A percentile compares a stretch with the other conserved stretches of the same genome.
These are phyloP conservation scores for Asobara japonica DNA, from an alignment of 1,140 invertebrate species.

Conservation along the genomic window DNA sequence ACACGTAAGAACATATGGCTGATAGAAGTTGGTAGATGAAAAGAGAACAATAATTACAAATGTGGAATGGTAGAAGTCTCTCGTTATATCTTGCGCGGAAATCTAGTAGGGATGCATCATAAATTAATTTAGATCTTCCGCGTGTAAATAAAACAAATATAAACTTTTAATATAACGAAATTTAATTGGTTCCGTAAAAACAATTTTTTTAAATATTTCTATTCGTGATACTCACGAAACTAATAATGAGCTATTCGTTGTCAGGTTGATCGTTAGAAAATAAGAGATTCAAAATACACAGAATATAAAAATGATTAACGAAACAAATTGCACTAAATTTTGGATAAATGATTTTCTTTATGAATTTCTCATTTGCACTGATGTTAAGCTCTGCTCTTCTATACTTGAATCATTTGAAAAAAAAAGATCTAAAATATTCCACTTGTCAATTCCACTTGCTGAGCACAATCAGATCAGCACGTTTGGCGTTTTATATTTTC, in stretches of 20 bases:
- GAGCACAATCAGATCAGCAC: constrained; percentile 8
- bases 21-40: not conserved
- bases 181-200: not conserved
- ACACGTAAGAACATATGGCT: not conserved
- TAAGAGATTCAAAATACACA: not conserved
- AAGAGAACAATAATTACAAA: not conserved
- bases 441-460: not conserved
- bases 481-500: not conserved
- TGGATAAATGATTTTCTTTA: not conserved
- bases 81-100: not conserved
- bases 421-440: not conserved
- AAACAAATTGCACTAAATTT: constrained; percentile 9
- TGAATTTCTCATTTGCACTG: not conserved
- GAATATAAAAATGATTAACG: not conserved
- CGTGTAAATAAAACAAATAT: constrained; percentile 2
- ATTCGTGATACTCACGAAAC: not conserved
- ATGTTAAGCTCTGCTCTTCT: not conserved
- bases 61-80: constrained; percentile 2
- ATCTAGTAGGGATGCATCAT: not conserved
- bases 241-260: not conserved
- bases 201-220: not conserved
- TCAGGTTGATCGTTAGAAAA: not conserved
- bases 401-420: not conserved
- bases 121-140: not conserved
- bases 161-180: not conserved